Percentiles rank a stretch among this genome's conserved stretches.
Conservation (phyloP, 2,113 vertebrate genomes). For the Apodemus sylvaticus region DNA sequence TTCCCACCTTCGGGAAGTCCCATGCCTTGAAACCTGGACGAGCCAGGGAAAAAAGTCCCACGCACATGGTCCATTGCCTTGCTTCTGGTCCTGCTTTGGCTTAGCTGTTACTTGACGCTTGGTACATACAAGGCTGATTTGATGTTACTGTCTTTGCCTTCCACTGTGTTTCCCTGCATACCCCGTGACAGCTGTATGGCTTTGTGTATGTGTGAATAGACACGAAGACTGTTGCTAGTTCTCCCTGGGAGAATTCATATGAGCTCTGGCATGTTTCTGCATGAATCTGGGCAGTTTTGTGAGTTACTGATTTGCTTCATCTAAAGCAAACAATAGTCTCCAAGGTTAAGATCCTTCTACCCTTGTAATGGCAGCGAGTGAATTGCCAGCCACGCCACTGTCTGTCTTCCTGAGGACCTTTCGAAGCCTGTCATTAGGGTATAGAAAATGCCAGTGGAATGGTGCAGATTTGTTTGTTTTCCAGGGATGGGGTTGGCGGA, state of each 20-base stretch:
- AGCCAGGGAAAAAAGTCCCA: no score
- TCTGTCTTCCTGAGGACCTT: not conserved
- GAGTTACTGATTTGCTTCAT: not conserved
- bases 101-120: not conserved
- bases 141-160: not conserved
- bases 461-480: slow-evolving; percentile 47
- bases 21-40: not conserved
- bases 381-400: not conserved
- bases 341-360: not conserved
- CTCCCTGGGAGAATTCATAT: not conserved
- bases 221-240: not conserved
- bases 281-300: not conserved
- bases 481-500: not conserved
- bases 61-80: not conserved
- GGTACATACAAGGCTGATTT: not conserved
- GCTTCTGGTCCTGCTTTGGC: not conserved
- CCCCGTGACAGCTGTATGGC: not conserved
- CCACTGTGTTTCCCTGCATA: not conserved
- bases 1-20: not conserved
- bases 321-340: not conserved
- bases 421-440: not conserved
- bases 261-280: not conserved
- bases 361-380: not conserved
- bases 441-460: not conserved
- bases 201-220: not conserved